A percentile compares a stretch with the other conserved stretches of the same genome.
These are phyloP conservation scores for Mythimna loreyi DNA, from an alignment of 2,888 invertebrate species.

Conservation along the genomic window DNA sequence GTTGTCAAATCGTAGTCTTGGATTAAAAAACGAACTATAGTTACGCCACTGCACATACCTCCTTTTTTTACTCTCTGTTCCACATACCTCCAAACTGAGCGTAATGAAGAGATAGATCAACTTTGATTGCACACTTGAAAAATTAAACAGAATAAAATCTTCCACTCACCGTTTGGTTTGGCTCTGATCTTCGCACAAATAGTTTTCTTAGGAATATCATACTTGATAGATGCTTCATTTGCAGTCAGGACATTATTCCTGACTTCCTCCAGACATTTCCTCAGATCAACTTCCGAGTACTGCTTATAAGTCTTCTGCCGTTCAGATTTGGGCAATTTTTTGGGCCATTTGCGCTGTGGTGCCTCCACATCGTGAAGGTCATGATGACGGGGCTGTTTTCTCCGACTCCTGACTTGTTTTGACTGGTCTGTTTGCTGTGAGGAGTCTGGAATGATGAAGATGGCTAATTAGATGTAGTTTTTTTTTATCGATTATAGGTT, in stretches of 20 bases:
- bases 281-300: conserved; percentile 69
- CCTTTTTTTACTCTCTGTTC: too few relatives aligned
- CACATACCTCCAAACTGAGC: too few relatives aligned
- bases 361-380: conserved; percentile 12
- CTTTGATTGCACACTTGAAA: not conserved
- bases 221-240: conserved; percentile 65
- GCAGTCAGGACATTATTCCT: conserved; percentile 53
- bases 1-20: too few relatives aligned
- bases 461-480: not conserved
- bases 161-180: conserved; percentile 53
- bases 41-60: too few relatives aligned
- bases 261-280: conserved; percentile 67
- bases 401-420: not conserved
- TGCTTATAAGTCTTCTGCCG: conserved; percentile 70
- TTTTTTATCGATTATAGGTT: too few relatives aligned
- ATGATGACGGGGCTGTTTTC: not conserved
- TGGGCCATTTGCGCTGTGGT: conserved; percentile 59
- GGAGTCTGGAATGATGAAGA: conserved; percentile 24
- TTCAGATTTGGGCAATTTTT: conserved; percentile 59
- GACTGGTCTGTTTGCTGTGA: conserved; percentile 1
- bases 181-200: conserved; percentile 59
- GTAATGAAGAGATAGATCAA: not conserved
- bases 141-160: not conserved
- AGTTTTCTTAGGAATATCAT: conserved; percentile 75
- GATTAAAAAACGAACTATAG: too few relatives aligned